A percentile compares a stretch with the other conserved stretches of the same genome.
phyloP scores from a whole-genome alignment of 2,888 invertebrate genomes.

The Plutella xylostella region DNA sequence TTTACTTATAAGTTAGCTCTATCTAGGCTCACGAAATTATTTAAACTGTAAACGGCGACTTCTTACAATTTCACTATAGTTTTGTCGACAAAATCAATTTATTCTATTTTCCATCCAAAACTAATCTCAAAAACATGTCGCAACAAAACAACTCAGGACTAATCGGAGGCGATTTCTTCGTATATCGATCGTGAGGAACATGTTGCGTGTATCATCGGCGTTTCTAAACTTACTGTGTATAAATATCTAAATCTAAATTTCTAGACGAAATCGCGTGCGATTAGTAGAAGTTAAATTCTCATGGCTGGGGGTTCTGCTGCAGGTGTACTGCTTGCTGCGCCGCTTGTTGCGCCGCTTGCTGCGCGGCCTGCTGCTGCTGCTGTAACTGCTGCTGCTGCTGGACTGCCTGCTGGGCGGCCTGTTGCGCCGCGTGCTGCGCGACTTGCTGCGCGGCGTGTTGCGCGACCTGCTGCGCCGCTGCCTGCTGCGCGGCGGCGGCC shows the following conservation, averaged over 20 bases:
- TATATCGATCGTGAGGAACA: too few species aligned
- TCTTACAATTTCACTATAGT: conserved; percentile 34
- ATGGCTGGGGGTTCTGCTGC: conserved; percentile 74
- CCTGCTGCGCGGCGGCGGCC: conserved; percentile 32
- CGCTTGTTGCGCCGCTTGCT: conserved; percentile 15
- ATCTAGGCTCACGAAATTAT: conserved; percentile 42
- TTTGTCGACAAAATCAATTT: background rate
- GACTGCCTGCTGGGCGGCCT: conserved; percentile 22
- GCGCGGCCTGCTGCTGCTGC: conserved; percentile 12
- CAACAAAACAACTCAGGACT: conserved; percentile 22
- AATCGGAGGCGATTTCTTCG: conserved; percentile 61
- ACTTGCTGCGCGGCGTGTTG: conserved; percentile 8
- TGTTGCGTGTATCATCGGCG: too few species aligned
- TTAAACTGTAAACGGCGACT: conserved; percentile 34
- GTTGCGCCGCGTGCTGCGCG: conserved; percentile 24
- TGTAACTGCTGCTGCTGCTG: conserved; percentile 29
- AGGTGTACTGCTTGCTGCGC: conserved; percentile 36
- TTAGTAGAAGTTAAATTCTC: conserved; percentile 88
- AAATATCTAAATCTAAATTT: conserved; percentile 13
- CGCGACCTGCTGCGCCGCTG: conserved; percentile 18
- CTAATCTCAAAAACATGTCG: background rate
- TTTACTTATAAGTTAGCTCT: conserved; percentile 56
- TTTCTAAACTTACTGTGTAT: too few species aligned
- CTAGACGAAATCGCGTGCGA: conserved; percentile 59
- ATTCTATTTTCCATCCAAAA: conserved; percentile 16